Conservation (phyloP, 2,888 invertebrate species). For the Celastrina argiolus region DNA sequence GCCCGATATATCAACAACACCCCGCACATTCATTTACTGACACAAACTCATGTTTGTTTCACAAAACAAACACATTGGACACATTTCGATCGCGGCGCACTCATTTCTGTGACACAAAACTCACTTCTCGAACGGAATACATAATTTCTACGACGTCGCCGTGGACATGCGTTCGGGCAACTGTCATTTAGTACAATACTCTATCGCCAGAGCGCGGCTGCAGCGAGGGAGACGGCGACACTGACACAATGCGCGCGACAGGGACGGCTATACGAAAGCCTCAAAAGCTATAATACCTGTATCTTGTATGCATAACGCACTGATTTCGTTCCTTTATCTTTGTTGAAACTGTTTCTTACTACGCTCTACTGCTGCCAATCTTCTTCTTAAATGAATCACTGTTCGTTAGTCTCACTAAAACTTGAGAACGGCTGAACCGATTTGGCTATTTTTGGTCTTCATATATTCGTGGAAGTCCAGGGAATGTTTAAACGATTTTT, state of each 20-base stretch:
- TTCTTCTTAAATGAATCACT: too few species aligned
- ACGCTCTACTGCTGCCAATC: background rate
- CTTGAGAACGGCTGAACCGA: too few species aligned
- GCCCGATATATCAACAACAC: slow-evolving; percentile 66
- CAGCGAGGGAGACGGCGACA: slow-evolving; percentile 40
- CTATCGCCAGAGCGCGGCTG: slow-evolving; percentile 59
- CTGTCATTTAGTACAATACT: slow-evolving; percentile 58
- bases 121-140: slow-evolving; percentile 23
- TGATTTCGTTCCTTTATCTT: slow-evolving; percentile 13
- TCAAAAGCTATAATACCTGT: slow-evolving; percentile 39
- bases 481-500: too few species aligned
- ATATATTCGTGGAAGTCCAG: too few species aligned
- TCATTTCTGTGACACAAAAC: slow-evolving; percentile 23
- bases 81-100: slow-evolving; percentile 25
- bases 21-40: slow-evolving; percentile 71
- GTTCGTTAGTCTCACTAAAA: too few species aligned
- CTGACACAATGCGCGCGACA: slow-evolving; percentile 28
- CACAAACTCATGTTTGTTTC: slow-evolving; percentile 52
- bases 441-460: too few species aligned
- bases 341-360: slow-evolving; percentile 8
- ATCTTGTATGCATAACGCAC: slow-evolving; percentile 29
- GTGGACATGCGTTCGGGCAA: slow-evolving; percentile 62
- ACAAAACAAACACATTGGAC: slow-evolving; percentile 39
- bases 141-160: background rate
- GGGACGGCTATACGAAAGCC: slow-evolving; percentile 33